phyloP scores from a whole-genome alignment of 1,140 invertebrate genomes.

The Drosophila melanica region DNA sequence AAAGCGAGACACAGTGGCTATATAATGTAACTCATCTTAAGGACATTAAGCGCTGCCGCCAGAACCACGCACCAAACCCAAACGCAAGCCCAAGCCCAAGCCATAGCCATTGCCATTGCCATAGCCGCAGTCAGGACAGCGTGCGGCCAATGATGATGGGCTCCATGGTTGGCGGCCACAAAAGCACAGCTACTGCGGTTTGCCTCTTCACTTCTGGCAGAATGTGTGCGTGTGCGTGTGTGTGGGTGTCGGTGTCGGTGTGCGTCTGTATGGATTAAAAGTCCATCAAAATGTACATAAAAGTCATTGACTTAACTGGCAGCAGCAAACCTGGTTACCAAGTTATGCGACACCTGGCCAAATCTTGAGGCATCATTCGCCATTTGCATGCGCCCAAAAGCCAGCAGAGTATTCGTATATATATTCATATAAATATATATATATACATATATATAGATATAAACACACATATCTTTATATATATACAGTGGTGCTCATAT shows the following conservation, averaged over 20 bases:
- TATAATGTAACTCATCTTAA: slow-evolving; percentile 81
- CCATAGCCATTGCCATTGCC: too few species aligned
- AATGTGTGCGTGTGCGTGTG: background rate
- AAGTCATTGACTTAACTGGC: slow-evolving; percentile 80
- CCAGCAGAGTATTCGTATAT: background rate
- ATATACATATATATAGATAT: background rate
- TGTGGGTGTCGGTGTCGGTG: slow-evolving; percentile 1
- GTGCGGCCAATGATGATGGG: slow-evolving; percentile 29
- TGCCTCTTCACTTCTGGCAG: slow-evolving; percentile 9
- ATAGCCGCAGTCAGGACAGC: slow-evolving; percentile 8
- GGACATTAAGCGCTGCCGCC: slow-evolving; percentile 68
- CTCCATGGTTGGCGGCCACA: slow-evolving; percentile 38
- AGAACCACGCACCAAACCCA: background rate
- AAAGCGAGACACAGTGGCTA: slow-evolving; percentile 24
- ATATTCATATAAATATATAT: background rate
- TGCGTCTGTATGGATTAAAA: slow-evolving; percentile 70
- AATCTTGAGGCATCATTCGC: slow-evolving; percentile 66
- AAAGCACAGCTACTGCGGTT: slow-evolving; percentile 64
- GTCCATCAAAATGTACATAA: slow-evolving; percentile 82
- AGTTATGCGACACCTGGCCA: slow-evolving; percentile 58
- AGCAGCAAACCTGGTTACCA: slow-evolving; percentile 18
- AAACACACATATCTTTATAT: background rate
- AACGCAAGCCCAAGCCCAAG: background rate
- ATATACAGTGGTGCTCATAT: too few species aligned
- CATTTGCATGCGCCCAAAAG: slow-evolving; percentile 45